phyloP scores from a whole-genome alignment of 2,888 invertebrate species.

The Ypsolopha sequella region DNA sequence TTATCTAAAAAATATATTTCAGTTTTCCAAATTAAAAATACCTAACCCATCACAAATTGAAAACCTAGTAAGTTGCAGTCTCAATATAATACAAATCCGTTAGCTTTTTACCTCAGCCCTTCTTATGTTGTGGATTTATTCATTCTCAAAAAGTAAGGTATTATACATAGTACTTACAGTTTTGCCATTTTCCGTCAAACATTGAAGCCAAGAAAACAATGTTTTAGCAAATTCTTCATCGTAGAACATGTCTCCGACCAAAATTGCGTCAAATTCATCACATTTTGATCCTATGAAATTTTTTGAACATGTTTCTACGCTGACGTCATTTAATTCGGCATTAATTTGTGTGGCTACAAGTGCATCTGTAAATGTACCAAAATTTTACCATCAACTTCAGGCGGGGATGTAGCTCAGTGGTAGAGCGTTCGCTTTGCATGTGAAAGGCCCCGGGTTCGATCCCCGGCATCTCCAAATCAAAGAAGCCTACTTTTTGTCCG shows the following conservation, averaged over 20 bases:
- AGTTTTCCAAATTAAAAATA: too few species aligned
- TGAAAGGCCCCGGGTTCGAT: slow-evolving; percentile 99
- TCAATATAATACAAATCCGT: too few species aligned
- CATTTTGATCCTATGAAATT: slow-evolving; percentile 54
- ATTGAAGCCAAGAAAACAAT: slow-evolving; percentile 67
- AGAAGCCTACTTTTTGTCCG: slow-evolving; percentile 27
- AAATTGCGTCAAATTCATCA: slow-evolving; percentile 62
- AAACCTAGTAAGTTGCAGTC: too few species aligned
- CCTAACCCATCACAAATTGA: too few species aligned
- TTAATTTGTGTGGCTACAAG: slow-evolving; percentile 60
- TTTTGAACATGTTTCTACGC: slow-evolving; percentile 33
- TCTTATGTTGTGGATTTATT: too few species aligned
- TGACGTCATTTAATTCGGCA: slow-evolving; percentile 54
- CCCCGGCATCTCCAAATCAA: slow-evolving; percentile 89
- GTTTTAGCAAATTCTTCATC: slow-evolving; percentile 67
- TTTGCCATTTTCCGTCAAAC: slow-evolving; percentile 33
- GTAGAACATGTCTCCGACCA: slow-evolving; percentile 81
- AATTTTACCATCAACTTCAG: slow-evolving; percentile 9
- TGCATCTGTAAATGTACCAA: slow-evolving; percentile 50
- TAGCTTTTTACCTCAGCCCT: too few species aligned
- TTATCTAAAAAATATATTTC: too few species aligned
- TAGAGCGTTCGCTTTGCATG: slow-evolving; percentile 99
- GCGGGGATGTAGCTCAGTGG: slow-evolving; percentile 96
- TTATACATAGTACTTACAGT: slow-evolving; percentile 24
- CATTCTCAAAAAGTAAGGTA: neutral